Evolutionary conservation across 2,797 vertebrate genomes (phyloP).

Genomic region (Caiman crocodilus): DNA sequence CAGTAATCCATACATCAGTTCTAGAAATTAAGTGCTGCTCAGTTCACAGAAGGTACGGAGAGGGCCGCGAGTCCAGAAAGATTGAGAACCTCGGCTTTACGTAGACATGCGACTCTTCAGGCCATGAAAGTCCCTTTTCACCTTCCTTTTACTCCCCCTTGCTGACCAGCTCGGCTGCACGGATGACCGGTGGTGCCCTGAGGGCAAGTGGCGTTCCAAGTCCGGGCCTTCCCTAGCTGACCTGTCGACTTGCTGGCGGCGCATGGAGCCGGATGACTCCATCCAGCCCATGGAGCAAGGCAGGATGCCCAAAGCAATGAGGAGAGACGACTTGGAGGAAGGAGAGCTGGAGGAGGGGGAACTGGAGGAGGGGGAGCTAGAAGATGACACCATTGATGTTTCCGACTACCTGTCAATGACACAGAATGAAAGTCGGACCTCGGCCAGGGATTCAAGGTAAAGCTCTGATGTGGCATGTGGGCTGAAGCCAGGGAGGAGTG

Average conservation of each 20-base stretch:
- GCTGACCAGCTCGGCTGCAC: slow-evolving; percentile 77
- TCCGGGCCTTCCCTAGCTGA: slow-evolving; percentile 72
- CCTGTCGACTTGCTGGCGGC: slow-evolving; percentile 78
- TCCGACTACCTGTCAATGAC: slow-evolving; percentile 64
- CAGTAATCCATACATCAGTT: too few relatives aligned
- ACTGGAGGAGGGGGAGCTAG: slow-evolving; percentile 79
- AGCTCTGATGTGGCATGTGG: neutral
- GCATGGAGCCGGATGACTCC: slow-evolving; percentile 79
- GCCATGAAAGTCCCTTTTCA: neutral
- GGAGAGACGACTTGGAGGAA: slow-evolving; percentile 69
- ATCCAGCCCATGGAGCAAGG: slow-evolving; percentile 81
- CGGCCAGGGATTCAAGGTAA: slow-evolving; percentile 77
- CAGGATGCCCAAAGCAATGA: slow-evolving; percentile 73
- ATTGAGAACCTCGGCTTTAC: too few relatives aligned
- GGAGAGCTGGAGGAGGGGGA: slow-evolving; percentile 81
- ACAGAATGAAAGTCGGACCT: slow-evolving; percentile 54
- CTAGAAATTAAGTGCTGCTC: too few relatives aligned
- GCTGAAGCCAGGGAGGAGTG: neutral
- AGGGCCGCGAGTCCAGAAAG: too few relatives aligned
- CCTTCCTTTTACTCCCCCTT: neutral
- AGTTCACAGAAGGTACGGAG: too few relatives aligned
- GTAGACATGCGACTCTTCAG: too few relatives aligned
- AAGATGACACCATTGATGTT: slow-evolving; percentile 64
- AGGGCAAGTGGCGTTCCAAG: slow-evolving; percentile 81
- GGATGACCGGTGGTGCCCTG: slow-evolving; percentile 77